phyloP scores from a whole-genome alignment of 2,797 vertebrate species.

The Sphaeramia orbicularis region DNA sequence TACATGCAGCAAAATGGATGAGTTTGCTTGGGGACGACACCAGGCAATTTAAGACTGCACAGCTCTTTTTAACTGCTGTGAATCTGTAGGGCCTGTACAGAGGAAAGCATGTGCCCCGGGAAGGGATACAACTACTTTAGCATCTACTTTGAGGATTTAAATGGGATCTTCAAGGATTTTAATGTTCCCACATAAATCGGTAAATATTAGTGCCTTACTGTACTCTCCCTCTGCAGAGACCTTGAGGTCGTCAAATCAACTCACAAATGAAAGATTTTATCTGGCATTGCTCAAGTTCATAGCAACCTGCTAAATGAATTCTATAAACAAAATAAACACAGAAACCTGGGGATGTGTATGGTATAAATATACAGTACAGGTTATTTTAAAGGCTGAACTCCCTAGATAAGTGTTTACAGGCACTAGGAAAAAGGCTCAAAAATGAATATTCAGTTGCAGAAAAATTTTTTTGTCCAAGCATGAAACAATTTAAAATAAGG shows the following conservation, averaged over 20 bases:
- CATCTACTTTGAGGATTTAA: constrained; percentile 16
- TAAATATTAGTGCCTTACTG: constrained; percentile 10
- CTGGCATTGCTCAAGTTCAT: not conserved
- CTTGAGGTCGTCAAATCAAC: not conserved
- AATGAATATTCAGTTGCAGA: too few relatives aligned
- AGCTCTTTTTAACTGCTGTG: constrained; percentile 23
- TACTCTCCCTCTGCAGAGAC: not conserved
- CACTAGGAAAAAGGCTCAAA: too few relatives aligned
- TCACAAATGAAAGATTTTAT: constrained; percentile 1
- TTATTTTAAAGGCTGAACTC: not conserved
- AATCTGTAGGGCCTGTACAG: constrained; percentile 35
- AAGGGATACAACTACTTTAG: constrained; percentile 15
- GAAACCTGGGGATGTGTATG: not conserved
- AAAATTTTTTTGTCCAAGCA: too few relatives aligned
- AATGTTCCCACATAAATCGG: constrained; percentile 12
- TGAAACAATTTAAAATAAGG: too few relatives aligned
- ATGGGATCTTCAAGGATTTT: constrained; percentile 19
- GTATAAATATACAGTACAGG: not conserved
- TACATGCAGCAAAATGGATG: constrained; percentile 47
- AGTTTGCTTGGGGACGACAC: constrained; percentile 44
- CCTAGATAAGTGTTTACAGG: not conserved
- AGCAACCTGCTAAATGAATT: not conserved
- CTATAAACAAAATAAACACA: not conserved
- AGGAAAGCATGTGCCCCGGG: constrained; percentile 17
- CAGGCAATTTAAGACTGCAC: constrained; percentile 37